Evolutionary conservation across 1,140 invertebrate species (phyloP), one percentile per base, ranked within the genome.

Genomic region (Drosophila novamexicana): DNA sequence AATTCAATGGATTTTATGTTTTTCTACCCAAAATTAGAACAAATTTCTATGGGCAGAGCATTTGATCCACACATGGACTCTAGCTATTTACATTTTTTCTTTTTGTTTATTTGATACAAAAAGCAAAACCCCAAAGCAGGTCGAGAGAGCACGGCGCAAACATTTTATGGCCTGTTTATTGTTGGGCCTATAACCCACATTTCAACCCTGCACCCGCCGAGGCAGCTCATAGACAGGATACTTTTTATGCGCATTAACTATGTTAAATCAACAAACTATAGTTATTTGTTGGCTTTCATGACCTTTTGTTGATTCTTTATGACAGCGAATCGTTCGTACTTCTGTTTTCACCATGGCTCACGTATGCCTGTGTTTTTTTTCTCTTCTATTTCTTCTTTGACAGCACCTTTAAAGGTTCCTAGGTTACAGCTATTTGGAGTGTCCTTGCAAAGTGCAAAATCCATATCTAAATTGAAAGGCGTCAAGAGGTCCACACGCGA

Each of bases 151-250:
- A 79, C 61, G 69, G 56, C 82, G 72, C 61, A 77, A 88, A 74
- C 66, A 83, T 88, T 86, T 86, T 79, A 86, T 83, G 69, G 69
- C 73, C 88, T 86, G 79, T 86, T 86, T 86, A 89, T 82, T 89
- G 83, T 79, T 70, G 42, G 62, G 68, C 65, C 61, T 54, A 61
- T 36, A 52, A 32, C 22, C 47, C 37, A 36, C n/a, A 12, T 10
- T n/a, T 7, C 22, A 1, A 16, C n/a, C 36, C 9, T 40, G 7
- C n/a, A 1, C 6, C 39, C 34, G 5, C 32, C 14, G n/a, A 42
- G 6, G 6, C n/a, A 42, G 32, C 34, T 34, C n/a, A 12, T 7
- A 32, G 22, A 57, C 53, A 63, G 63, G 59, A 69, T 65, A 66
- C 69, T 37, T 45, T 34, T 39, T 54, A 77, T 86, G 75, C 68